Percentiles rank a stretch among this genome's conserved stretches.
These are phyloP conservation scores for Fistularia tabacaria DNA, from an alignment of 2,797 vertebrate species.

Conservation along the genomic window DNA sequence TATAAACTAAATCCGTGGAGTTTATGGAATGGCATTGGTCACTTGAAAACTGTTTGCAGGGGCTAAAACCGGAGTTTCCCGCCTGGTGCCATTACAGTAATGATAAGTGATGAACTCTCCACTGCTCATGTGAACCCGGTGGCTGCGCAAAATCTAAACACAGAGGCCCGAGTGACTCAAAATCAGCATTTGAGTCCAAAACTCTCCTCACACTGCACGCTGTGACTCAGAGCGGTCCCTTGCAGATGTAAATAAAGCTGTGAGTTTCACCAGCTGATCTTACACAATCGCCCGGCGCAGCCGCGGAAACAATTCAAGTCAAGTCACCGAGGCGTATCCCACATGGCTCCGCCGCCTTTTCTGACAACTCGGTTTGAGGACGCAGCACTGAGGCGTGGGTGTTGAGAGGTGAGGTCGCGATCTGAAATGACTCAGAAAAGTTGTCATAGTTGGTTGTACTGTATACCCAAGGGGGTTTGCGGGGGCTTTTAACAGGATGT, in stretches of 20 bases:
- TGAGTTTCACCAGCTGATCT: slow-evolving; percentile 38
- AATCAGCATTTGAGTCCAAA: slow-evolving; percentile 21
- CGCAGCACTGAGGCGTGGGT: too few species aligned
- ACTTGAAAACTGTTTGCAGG: neutral
- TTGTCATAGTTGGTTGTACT: too few species aligned
- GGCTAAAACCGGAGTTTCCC: neutral
- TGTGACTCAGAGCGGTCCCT: slow-evolving; percentile 49
- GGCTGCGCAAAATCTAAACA: slow-evolving; percentile 57
- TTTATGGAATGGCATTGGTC: neutral
- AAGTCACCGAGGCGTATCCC: neutral
- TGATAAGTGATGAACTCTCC: slow-evolving; percentile 22
- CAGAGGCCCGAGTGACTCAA: slow-evolving; percentile 33
- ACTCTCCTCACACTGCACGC: neutral
- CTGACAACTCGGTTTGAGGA: too few species aligned
- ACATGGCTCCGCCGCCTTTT: too few species aligned
- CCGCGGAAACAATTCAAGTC: neutral
- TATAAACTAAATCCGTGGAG: too few species aligned
- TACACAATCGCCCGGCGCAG: slow-evolving; percentile 3
- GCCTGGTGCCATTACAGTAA: slow-evolving; percentile 7
- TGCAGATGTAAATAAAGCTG: slow-evolving; percentile 54
- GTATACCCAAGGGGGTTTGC: too few species aligned
- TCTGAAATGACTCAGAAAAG: too few species aligned
- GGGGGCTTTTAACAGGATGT: slow-evolving; percentile 7
- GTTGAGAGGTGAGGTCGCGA: too few species aligned
- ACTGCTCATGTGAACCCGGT: slow-evolving; percentile 19